These are phyloP conservation scores for Crotalus horridus DNA, from an alignment of 2,113 vertebrate genomes.

Conservation along the genomic window DNA sequence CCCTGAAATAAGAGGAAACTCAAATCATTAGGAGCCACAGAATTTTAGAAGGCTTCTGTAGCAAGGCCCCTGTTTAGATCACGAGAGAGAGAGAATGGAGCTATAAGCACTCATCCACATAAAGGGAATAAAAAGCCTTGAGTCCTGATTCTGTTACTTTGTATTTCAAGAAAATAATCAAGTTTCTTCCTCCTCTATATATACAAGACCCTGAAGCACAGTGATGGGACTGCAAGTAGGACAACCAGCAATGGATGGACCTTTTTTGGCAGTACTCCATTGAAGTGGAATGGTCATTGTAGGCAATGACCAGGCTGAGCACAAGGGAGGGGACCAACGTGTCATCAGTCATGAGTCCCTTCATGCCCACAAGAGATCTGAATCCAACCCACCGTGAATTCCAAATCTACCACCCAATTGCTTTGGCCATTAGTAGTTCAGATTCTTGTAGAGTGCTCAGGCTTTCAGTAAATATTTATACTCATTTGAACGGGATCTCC, in stretches of 20 bases:
- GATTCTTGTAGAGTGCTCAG: too few species aligned
- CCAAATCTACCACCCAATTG: too few species aligned
- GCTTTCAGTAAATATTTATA: too few species aligned
- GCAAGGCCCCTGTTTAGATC: neutral
- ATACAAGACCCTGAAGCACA: constrained; percentile 12
- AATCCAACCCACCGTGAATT: too few species aligned
- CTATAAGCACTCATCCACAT: neutral
- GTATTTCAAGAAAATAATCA: neutral
- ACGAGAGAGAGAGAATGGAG: neutral
- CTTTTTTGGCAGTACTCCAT: constrained; percentile 27
- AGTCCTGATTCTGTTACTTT: constrained; percentile 13
- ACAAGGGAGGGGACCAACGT: too few species aligned
- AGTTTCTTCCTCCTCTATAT: neutral
- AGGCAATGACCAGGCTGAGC: too few species aligned
- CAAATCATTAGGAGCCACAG: constrained; percentile 4
- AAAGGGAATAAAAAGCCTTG: constrained; percentile 5
- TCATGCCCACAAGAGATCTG: too few species aligned
- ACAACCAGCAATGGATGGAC: constrained; percentile 18
- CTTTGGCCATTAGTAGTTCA: too few species aligned
- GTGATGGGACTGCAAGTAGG: constrained; percentile 28
- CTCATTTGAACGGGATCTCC: too few species aligned
- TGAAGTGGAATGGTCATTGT: constrained; percentile 12
- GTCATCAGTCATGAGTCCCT: too few species aligned
- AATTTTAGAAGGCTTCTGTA: constrained; percentile 16
- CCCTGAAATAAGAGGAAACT: constrained; percentile 13